Base-by-base conservation (phyloP, 2,797 vertebrate genomes). In the Platyrinchus mystaceus region DNA sequence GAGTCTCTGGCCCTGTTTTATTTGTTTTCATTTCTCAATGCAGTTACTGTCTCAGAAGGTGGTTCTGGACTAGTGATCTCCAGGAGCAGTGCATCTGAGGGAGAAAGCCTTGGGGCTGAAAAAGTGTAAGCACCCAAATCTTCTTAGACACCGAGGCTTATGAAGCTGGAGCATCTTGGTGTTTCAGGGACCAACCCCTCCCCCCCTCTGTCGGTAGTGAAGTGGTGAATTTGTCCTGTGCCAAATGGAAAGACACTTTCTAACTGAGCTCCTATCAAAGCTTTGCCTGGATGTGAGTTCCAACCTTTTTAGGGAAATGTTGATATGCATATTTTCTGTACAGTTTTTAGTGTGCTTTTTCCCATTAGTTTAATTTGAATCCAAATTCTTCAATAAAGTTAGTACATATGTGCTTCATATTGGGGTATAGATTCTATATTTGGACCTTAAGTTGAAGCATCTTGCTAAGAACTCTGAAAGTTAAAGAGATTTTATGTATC, bases 371-470 rank as follows among this genome's bases (percentile, higher is more conserved):
- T 23, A 22, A 44, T 75, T 44, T 49, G 3, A 71, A 74, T 28
- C 17, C 26, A 16, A 63, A 39, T 79, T 84, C 16, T 56, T 87
- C 21, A 64, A 28, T 46, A 17, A 56, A 26, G 6, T 68, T 10
- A 43, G 1, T 50, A 46, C 5, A 11, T 17, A 10, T 1, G 1
- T 73, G 19, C 15, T 75, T 75, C 60, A 24, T 2, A 1, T 24
- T 5, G 7, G n/a, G 2, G 10, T 62, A 39, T 24, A 30, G 20
- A 24, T 68, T 75, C 36, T 78, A 0, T 44, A 9, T 52, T 53
- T 58, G 30, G 24, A 34, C 28, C 18, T 56, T 36, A 80, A 63
- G 15, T 9, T 68, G 46, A 84, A 84, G 19, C 1, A 76, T 81
- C 19, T 70, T 81, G 15, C 62, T 64, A 15, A 39, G 60, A 7